These are phyloP conservation scores for Plemyria rubiginata DNA, from an alignment of 2,888 invertebrate species.

Conservation along the genomic window DNA sequence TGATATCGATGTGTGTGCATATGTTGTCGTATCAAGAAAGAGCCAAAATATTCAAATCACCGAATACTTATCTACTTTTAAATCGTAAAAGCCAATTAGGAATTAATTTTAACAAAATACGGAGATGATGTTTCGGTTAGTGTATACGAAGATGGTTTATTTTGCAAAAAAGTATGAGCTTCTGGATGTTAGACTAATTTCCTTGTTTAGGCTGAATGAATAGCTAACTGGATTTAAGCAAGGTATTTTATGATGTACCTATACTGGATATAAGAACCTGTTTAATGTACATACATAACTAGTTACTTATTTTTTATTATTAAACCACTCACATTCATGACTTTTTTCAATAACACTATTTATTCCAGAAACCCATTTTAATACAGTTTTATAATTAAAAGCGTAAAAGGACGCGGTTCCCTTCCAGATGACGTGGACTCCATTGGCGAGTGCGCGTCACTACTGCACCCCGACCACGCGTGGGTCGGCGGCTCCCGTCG, in stretches of 20 bases:
- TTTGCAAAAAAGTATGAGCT: too few species aligned
- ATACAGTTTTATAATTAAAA: constrained; percentile 35
- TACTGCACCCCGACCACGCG: constrained; percentile 94
- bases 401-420: constrained; percentile 34
- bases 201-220: constrained; percentile 8
- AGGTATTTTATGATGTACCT: background rate
- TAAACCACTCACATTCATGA: background rate
- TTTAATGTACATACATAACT: too few species aligned
- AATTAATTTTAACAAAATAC: too few species aligned
- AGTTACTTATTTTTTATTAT: background rate
- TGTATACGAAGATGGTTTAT: too few species aligned
- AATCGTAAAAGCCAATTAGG: too few species aligned
- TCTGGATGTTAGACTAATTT: constrained; percentile 1
- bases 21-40: too few species aligned
- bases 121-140: background rate
- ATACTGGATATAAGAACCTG: background rate
- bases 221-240: constrained; percentile 3
- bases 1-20: too few species aligned
- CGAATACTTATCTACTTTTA: background rate
- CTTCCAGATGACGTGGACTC: constrained; percentile 88
- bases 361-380: constrained; percentile 17
- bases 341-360: constrained; percentile 5
- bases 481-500: constrained; percentile 91
- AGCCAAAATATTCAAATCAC: too few species aligned
- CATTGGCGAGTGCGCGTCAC: constrained; percentile 89